Percentiles rank a stretch among this genome's conserved stretches.
phyloP scores from a whole-genome alignment of 2,113 vertebrate species.

The Plotosus lineatus region DNA sequence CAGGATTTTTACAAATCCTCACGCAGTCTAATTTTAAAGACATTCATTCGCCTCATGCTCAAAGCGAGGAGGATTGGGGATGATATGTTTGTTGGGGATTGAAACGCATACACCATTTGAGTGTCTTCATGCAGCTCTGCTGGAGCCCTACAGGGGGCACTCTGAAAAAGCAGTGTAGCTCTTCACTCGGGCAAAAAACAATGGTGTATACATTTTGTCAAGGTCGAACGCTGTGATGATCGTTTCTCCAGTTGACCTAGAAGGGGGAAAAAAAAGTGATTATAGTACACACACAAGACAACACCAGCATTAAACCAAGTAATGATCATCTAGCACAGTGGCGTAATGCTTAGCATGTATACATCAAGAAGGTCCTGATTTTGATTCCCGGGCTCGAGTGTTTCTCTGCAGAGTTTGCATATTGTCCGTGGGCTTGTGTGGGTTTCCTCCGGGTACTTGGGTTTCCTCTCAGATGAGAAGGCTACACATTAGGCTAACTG shows the following conservation, averaged over 20 bases:
- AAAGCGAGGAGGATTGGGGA: slow-evolving; percentile 47
- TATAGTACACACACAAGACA: neutral
- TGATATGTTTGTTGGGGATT: slow-evolving; percentile 15
- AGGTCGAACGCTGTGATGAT: slow-evolving; percentile 91
- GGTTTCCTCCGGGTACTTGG: too few relatives aligned
- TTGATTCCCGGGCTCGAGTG: too few relatives aligned
- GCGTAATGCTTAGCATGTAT: too few relatives aligned
- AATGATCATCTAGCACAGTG: too few relatives aligned
- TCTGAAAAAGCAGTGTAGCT: slow-evolving; percentile 95
- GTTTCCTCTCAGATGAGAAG: too few relatives aligned
- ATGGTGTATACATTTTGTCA: slow-evolving; percentile 93
- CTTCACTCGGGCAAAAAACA: slow-evolving; percentile 95
- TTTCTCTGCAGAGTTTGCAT: too few relatives aligned
- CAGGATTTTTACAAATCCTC: slow-evolving; percentile 7
- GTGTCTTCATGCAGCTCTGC: slow-evolving; percentile 31
- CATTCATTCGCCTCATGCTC: slow-evolving; percentile 57
- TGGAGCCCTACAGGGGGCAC: slow-evolving; percentile 81
- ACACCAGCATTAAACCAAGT: neutral
- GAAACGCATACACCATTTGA: slow-evolving; percentile 21
- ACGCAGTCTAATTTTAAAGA: slow-evolving; percentile 8
- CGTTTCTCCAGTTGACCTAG: slow-evolving; percentile 89
- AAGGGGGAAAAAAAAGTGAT: slow-evolving; percentile 12
- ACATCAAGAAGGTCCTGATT: too few relatives aligned
- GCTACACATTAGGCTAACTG: too few relatives aligned
- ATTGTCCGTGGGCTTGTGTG: too few relatives aligned